These are phyloP conservation scores for Chalcis sispes DNA, from an alignment of 2,888 invertebrate genomes.

Conservation along the genomic window DNA sequence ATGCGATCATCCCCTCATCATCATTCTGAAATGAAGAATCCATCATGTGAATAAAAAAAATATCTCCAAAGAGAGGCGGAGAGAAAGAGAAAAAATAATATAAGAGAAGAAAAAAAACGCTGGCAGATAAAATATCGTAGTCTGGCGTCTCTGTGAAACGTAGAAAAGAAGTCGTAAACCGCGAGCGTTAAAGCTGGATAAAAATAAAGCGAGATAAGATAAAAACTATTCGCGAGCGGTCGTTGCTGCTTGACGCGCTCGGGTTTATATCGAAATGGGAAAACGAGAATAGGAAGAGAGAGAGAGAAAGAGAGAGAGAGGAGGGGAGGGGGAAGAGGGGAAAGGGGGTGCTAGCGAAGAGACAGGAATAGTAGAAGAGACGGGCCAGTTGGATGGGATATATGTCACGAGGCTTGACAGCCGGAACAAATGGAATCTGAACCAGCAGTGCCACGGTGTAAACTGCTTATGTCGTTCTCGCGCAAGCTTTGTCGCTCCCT, in stretches of 20 bases:
- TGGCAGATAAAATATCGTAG: conserved; percentile 29
- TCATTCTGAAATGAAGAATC: no score
- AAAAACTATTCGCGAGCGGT: conserved; percentile 36
- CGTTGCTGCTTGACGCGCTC: no score
- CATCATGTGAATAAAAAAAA: no score
- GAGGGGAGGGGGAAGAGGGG: conserved; percentile 51
- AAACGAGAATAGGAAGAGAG: conserved; percentile 13
- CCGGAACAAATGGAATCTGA: conserved; percentile 76
- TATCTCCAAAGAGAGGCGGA: background rate
- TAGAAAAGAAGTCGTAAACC: no score
- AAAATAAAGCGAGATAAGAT: conserved; percentile 42
- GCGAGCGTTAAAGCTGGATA: conserved; percentile 27
- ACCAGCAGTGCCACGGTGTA: conserved; percentile 73
- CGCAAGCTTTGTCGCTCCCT: background rate
- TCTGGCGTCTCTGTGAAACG: background rate
- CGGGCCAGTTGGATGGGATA: conserved; percentile 69
- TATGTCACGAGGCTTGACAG: conserved; percentile 74
- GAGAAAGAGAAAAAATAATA: no score
- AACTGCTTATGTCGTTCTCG: conserved; percentile 66
- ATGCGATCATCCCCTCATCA: no score
- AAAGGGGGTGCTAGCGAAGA: background rate
- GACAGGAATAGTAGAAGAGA: conserved; percentile 60
- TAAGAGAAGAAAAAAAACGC: no score
- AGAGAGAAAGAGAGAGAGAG: conserved; percentile 1
- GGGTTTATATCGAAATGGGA: no score